Evolutionary conservation across 1,140 invertebrate species (phyloP), one percentile per base, ranked within the genome.

Genomic region (Tachypleus tridentatus): DNA sequence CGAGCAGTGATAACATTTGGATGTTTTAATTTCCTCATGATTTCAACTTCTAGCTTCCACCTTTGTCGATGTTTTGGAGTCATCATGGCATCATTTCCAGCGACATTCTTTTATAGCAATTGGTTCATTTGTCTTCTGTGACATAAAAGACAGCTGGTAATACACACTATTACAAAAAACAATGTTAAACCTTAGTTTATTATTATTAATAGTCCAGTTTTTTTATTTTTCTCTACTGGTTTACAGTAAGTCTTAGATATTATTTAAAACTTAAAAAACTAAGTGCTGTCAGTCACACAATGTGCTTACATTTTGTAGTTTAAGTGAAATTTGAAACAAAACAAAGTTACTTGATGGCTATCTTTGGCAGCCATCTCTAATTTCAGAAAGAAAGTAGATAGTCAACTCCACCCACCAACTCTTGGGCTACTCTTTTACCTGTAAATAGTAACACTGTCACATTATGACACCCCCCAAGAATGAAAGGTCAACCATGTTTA

Each of bases 11-110:
- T 85, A 60, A 92, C 85, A 77, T 90, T 90, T 4, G 81, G 80
- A 76, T 89, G 86, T 6, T 82, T 76, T 10, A 89, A 80, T 51
- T 75, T 76, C 69, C 84, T 79, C 81, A 93, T 84, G 74, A 89
- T 89, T 68, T 86, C 80, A 3, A 92, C 85, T 77, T 93, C 89
- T 64, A 85, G 81, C 47, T 81, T 77, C 89, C 89, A 93, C 74
- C 87, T 74, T 67, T 85, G 79, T 71, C 77, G 81, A 73, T 87
- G 84, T 72, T 83, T 85, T 3, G 75, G 70, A 5, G 81, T 83
- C 67, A 88, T 79, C 49, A 76, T 70, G 7, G 60, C 61, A 64
- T 83, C 80, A 69, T 79, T 75, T 65, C 79, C 80, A 82, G 0
- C 73, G 68, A 63, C 72, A 75, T 70, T 70, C 65, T 66, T 77